Conservation (phyloP, 1,140 invertebrate species). For the Aleiodes sp. region DNA sequence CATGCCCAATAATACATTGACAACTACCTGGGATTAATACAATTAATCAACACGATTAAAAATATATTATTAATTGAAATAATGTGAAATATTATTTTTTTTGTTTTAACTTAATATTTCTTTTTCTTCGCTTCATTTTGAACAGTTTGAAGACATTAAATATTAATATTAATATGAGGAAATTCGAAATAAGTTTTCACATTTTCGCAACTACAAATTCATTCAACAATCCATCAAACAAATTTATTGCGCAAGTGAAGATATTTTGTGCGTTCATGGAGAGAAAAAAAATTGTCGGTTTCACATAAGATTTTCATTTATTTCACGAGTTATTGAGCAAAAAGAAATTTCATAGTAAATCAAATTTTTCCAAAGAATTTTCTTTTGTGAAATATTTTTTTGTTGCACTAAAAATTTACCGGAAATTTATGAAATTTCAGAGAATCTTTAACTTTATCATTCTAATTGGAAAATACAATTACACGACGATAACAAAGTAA, state of each 20-base stretch:
- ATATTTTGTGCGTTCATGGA: background rate
- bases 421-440: background rate
- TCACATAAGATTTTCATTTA: too few species aligned
- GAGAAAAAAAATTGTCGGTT: background rate
- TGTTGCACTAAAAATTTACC: too few species aligned
- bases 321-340: too few species aligned
- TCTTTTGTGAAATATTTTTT: too few species aligned
- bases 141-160: background rate
- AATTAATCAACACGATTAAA: conserved; percentile 1
- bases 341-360: too few species aligned
- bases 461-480: background rate
- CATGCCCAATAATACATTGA: conserved; percentile 1
- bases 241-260: background rate
- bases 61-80: conserved; percentile 8
- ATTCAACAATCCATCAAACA: background rate
- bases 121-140: too few species aligned
- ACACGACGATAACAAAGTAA: background rate
- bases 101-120: too few species aligned
- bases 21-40: background rate
- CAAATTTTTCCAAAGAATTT: too few species aligned
- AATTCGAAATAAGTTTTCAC: background rate
- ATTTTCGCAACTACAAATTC: background rate
- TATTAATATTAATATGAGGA: too few species aligned
- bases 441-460: background rate
- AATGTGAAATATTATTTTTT: background rate